Base-by-base conservation (phyloP, 2,797 vertebrate genomes). In the Botia almorhae region DNA sequence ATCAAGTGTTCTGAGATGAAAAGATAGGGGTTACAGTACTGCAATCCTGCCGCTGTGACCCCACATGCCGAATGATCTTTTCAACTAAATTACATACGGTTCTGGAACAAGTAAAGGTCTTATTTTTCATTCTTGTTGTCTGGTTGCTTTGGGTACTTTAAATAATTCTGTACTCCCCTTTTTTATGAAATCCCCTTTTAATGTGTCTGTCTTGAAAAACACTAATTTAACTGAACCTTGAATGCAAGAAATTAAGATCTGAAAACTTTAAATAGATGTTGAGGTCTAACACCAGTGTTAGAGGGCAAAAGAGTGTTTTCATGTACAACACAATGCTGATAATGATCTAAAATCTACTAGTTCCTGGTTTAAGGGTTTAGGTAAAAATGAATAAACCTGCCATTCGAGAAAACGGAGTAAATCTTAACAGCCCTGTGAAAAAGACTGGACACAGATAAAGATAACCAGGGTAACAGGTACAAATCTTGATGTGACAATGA, bases 1-100 rank as follows among this genome's bases (percentile, higher is more conserved):
- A 50, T 58, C 53, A 69, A 53, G 55, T 7, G 21, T 29, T 70
- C 81, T 75, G 13, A 11, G 55, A 39, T 63, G 46, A 70, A 76
- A 39, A 64, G 46, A 69, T 12, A 6, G 13, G 26, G 39, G 68
- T 58, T 33, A 26, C 3, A 4, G 13, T 23, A 7, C 53, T 39
- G 68, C 26, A 73, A 50, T 50, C 23, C 60, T 65, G 29, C 23
- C 7, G 17, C 43, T 6, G 16, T 65, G 19, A 80, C 46, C 33
- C 23, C 3, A 46, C 13, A 48, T 19, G 55, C 7, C 5, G 19
- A 55, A 26, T 64, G 4, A 2, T 50, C 21, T 36, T 71, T 48
- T 53, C 58, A 13, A 65, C 16, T 4, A 39, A 4, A 69, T 77
- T n/a, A 43, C 53, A 43, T 0, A 14, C 5, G 12, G 21, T 58